Conservation (phyloP, 1,140 invertebrate species). For the Penaeus chinensis region DNA sequence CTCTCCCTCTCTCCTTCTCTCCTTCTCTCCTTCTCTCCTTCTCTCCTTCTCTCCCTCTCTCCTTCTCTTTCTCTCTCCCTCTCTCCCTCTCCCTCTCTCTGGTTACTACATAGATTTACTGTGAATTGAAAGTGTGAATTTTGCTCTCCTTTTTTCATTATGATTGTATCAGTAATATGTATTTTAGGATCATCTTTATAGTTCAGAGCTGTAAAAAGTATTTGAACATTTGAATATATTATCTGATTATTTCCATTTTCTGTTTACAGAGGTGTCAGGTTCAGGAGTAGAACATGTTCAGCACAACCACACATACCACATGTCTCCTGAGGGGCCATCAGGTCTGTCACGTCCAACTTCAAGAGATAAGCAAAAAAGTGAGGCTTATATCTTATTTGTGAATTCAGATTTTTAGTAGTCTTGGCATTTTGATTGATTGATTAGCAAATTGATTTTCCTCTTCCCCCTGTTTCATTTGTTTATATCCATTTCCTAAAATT, state of each 20-base stretch:
- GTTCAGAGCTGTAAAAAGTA: too few relatives aligned
- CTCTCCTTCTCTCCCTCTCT: too few relatives aligned
- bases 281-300: constrained; percentile 71
- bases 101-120: too few relatives aligned
- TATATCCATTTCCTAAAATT: constrained; percentile 29
- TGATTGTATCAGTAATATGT: too few relatives aligned
- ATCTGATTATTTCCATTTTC: neutral
- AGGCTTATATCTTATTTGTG: constrained; percentile 32
- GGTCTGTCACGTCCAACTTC: constrained; percentile 78
- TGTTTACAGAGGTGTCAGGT: constrained; percentile 51
- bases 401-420: constrained; percentile 4
- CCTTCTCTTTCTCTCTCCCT: too few relatives aligned
- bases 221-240: too few relatives aligned
- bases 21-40: too few relatives aligned
- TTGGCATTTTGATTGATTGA: constrained; percentile 19
- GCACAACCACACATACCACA: constrained; percentile 87
- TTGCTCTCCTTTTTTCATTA: too few relatives aligned
- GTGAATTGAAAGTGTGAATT: too few relatives aligned
- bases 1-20: too few relatives aligned
- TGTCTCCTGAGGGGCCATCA: constrained; percentile 79
- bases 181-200: too few relatives aligned
- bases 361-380: constrained; percentile 74
- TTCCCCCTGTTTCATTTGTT: constrained; percentile 17
- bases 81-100: too few relatives aligned
- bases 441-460: neutral